Evolutionary conservation across 2,888 invertebrate species (phyloP), one percentile per base, ranked within the genome.

Genomic region (Halictus ligatus): DNA sequence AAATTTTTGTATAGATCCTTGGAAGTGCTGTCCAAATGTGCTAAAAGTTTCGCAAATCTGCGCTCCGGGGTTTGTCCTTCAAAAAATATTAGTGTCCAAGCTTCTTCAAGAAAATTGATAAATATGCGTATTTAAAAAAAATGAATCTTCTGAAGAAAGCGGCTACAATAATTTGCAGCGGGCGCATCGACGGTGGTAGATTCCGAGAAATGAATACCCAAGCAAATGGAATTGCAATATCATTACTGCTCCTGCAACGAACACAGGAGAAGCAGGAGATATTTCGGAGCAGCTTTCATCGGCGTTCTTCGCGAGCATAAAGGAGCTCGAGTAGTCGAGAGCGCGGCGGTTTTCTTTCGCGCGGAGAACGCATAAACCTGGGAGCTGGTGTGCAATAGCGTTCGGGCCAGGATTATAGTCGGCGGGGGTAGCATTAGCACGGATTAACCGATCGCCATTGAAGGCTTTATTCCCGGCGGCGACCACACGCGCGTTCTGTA

Each of bases 391-490:
- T 40, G 25, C 35, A 60, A 46, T 74, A 80, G 80, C 75, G 77
- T 67, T 88, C 75, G 82, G 82, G 69, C 84, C 81, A 58, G 84
- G 74, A 88, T 86, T 84, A 88, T 81, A n/a, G n/a, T 25, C 43
- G 78, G 35, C 74, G 40, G 50, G 43, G 75, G 84, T 87, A 58
- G 35, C 86, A 81, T 89, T 86, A 80, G 78, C 81, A 85, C 80
- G 83, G 81, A 87, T 89, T 85, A 89, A 74, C 54, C 74, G 67
- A 77, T 71, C 46, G 74, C 67, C 85, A 48, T 71, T 12, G 50
- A 25, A 46, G 64, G 74, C 69, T 78, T 78, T 74, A 64, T 80
- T 74, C 76, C 76, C 76, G 43, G 29, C 4, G n/a, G 25, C 35
- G 54, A 48, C 35, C 18, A 29, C 67, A 35, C 67, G 35, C 67